These are phyloP conservation scores for Neodiprion lecontei DNA, from an alignment of 1,140 invertebrate species.

Conservation along the genomic window DNA sequence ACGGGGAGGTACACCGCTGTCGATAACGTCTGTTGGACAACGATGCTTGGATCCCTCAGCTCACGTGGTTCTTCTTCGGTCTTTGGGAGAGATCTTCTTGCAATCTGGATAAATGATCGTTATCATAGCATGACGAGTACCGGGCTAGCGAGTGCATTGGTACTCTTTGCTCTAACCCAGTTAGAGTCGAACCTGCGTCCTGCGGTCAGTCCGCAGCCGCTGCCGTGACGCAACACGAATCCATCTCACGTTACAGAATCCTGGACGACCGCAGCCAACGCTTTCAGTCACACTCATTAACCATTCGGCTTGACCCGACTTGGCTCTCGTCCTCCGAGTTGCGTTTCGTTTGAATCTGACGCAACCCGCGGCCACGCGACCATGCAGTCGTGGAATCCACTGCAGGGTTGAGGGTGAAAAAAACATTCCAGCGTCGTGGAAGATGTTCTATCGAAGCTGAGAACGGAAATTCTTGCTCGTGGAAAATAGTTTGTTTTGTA, in stretches of 20 bases:
- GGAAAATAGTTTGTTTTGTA: too few species aligned
- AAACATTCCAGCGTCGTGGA: background rate
- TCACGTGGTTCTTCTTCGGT: too few species aligned
- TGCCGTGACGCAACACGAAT: conserved; percentile 34
- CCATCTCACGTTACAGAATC: conserved; percentile 43
- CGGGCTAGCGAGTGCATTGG: too few species aligned
- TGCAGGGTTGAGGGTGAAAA: too few species aligned
- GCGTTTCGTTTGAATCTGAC: background rate
- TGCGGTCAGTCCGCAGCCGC: conserved; percentile 34
- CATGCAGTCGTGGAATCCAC: background rate
- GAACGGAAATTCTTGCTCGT: too few species aligned
- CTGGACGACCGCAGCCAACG: background rate
- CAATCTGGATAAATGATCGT: too few species aligned
- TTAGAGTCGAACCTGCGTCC: conserved; percentile 32
- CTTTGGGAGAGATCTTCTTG: too few species aligned
- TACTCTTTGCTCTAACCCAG: conserved; percentile 31
- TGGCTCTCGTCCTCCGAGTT: conserved; percentile 26
- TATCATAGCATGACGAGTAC: too few species aligned
- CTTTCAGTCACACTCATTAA: conserved; percentile 24
- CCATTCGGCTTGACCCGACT: conserved; percentile 32
- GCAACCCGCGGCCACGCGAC: background rate
- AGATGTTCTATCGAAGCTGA: background rate
- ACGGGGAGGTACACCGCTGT: too few species aligned
- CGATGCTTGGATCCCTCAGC: too few species aligned
- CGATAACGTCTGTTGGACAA: too few species aligned